Percentiles rank a stretch among this genome's conserved stretches.
Evolutionary conservation across 2,113 vertebrate genomes (phyloP).

Genomic region (Hepsetus odoe): DNA sequence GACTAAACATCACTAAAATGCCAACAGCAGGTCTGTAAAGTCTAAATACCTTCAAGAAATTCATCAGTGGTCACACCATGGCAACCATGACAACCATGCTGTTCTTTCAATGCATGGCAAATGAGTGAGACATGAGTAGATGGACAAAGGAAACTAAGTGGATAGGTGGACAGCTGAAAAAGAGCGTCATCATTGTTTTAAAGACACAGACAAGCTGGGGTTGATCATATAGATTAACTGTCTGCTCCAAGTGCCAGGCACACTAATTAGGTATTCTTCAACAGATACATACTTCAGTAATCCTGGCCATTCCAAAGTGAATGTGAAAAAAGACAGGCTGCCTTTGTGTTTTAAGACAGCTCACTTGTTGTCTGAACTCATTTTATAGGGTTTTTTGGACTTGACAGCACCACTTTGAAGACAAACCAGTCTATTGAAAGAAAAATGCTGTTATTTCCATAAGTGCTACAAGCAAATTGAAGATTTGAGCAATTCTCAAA

Average conservation of each 20-base stretch:
- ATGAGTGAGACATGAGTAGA: neutral
- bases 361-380: neutral
- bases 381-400: constrained; percentile 17
- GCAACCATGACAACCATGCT: neutral
- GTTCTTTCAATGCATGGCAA: neutral
- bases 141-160: neutral
- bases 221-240: constrained; percentile 7
- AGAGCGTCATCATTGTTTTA: neutral
- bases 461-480: constrained; percentile 6
- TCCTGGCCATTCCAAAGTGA: neutral
- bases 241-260: neutral
- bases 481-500: neutral
- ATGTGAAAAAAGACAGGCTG: neutral
- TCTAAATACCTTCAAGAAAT: neutral
- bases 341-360: neutral
- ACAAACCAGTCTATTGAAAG: neutral
- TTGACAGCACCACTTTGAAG: constrained; percentile 11
- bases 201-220: neutral
- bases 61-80: neutral
- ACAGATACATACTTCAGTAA: neutral
- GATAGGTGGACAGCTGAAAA: neutral
- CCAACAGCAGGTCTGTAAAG: neutral
- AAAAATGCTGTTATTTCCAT: constrained; percentile 33
- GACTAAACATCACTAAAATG: neutral
- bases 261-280: neutral